Conservation (phyloP, 2,888 invertebrate genomes). For the Microdon myrmicae region DNA sequence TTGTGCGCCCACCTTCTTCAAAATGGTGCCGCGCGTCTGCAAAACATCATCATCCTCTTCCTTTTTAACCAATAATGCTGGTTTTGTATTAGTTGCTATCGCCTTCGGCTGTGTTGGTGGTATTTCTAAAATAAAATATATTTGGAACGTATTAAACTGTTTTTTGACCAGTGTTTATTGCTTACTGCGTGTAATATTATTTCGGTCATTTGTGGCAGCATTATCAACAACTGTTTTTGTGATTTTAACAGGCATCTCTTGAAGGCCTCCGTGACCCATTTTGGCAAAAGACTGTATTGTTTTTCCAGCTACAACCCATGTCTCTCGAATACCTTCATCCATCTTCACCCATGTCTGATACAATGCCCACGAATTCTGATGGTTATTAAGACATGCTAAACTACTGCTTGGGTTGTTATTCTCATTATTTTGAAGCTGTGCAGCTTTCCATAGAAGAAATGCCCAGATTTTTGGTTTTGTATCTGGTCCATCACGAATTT, state of each 20-base stretch:
- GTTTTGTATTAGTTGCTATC: constrained; percentile 54
- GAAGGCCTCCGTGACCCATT: constrained; percentile 66
- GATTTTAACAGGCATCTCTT: constrained; percentile 67
- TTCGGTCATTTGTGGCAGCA: constrained; percentile 53
- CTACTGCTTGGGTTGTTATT: constrained; percentile 64
- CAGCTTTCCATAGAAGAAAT: constrained; percentile 82
- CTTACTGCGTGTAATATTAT: constrained; percentile 8
- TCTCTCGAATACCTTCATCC: constrained; percentile 77
- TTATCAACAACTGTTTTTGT: constrained; percentile 66
- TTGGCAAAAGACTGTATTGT: constrained; percentile 80
- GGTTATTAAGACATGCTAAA: constrained; percentile 52
- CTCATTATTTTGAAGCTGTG: constrained; percentile 67
- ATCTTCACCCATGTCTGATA: constrained; percentile 88
- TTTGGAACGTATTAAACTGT: neutral
- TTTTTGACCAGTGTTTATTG: no score
- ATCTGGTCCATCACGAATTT: constrained; percentile 72
- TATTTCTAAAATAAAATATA: constrained; percentile 12
- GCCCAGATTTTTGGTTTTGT: constrained; percentile 88
- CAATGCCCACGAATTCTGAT: constrained; percentile 78
- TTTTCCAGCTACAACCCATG: constrained; percentile 84
- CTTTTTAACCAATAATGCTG: constrained; percentile 54
- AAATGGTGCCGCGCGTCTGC: constrained; percentile 39
- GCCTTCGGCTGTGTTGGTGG: constrained; percentile 54
- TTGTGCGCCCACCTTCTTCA: constrained; percentile 49
- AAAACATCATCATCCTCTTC: constrained; percentile 52